phyloP scores from a whole-genome alignment of 2,113 vertebrate genomes.

The Ancistrus triradiatus region DNA sequence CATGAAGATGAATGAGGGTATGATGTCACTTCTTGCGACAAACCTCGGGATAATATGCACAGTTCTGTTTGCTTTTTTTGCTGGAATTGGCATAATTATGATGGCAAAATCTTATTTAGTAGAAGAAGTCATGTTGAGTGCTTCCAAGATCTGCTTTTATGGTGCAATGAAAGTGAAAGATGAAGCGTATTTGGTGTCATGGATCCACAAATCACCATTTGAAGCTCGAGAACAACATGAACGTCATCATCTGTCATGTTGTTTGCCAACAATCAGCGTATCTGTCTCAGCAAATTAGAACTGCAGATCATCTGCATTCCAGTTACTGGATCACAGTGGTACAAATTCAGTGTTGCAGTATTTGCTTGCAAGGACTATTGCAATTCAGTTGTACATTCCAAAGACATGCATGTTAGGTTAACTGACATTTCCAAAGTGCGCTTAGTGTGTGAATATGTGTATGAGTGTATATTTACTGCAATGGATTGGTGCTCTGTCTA shows the following conservation, averaged over 20 bases:
- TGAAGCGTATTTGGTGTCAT: slow-evolving; percentile 56
- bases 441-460: too few species aligned
- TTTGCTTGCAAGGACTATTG: not conserved
- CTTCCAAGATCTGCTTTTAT: slow-evolving; percentile 59
- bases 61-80: slow-evolving; percentile 31
- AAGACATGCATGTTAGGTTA: too few species aligned
- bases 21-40: slow-evolving; percentile 57
- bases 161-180: slow-evolving; percentile 66
- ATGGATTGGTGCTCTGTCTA: too few species aligned
- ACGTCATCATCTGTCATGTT: slow-evolving; percentile 38
- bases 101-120: slow-evolving; percentile 67
- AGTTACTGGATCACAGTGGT: not conserved
- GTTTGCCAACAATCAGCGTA: slow-evolving; percentile 65
- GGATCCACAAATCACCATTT: slow-evolving; percentile 58
- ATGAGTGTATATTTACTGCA: too few species aligned
- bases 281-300: slow-evolving; percentile 57
- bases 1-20: slow-evolving; percentile 64
- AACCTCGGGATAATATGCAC: slow-evolving; percentile 44
- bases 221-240: slow-evolving; percentile 43
- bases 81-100: slow-evolving; percentile 61
- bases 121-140: slow-evolving; percentile 49
- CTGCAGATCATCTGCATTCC: slow-evolving; percentile 50
- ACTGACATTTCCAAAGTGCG: too few species aligned
- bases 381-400: not conserved
- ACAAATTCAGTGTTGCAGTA: not conserved